These are phyloP conservation scores for Xyrauchen texanus DNA, from an alignment of 2,113 vertebrate genomes.

Conservation along the genomic window DNA sequence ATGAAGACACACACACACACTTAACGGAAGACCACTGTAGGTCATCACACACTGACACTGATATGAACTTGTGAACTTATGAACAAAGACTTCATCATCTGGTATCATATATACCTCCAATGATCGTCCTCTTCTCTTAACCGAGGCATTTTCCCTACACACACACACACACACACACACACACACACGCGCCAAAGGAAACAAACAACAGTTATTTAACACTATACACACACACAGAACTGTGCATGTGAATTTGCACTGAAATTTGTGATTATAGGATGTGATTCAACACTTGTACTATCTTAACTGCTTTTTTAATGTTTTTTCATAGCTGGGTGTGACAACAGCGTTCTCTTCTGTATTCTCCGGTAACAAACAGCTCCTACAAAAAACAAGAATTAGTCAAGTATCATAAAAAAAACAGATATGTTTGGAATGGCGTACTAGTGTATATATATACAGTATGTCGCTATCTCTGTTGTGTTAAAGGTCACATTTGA, in stretches of 20 bases:
- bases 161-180: neutral
- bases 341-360: conserved; percentile 65
- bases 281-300: conserved; percentile 25
- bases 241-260: too few relatives aligned
- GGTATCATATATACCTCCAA: conserved; percentile 46
- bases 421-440: too few relatives aligned
- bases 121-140: conserved; percentile 61
- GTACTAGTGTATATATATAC: too few relatives aligned
- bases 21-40: too few relatives aligned
- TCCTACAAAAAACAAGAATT: conserved; percentile 62
- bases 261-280: neutral
- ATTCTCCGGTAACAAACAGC: conserved; percentile 77
- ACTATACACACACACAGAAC: neutral
- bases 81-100: neutral
- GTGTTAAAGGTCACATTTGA: too few relatives aligned
- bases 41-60: neutral
- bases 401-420: too few relatives aligned
- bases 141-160: conserved; percentile 54
- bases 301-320: conserved; percentile 78
- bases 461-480: too few relatives aligned
- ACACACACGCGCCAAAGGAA: neutral
- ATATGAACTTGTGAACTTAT: too few relatives aligned
- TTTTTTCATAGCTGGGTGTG: conserved; percentile 73
- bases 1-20: neutral
- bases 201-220: too few relatives aligned